These are phyloP conservation scores for Chelonia mydas DNA, from an alignment of 2,797 vertebrate species.

Conservation along the genomic window DNA sequence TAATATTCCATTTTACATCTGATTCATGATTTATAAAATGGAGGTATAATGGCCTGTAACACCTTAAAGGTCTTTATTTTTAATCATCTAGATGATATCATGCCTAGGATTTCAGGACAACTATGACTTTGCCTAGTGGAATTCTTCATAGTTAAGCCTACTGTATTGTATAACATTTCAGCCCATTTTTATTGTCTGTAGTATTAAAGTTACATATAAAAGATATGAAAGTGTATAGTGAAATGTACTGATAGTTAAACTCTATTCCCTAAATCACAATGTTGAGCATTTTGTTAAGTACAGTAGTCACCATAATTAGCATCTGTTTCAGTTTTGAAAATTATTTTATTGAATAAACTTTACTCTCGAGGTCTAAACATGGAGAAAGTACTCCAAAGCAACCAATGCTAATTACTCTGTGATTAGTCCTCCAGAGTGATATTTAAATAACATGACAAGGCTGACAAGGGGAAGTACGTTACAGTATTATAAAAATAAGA, in stretches of 20 bases:
- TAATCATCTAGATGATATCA: not conserved
- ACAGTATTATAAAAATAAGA: constrained; percentile 5
- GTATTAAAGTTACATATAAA: not conserved
- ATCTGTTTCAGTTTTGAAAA: not conserved
- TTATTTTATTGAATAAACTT: not conserved
- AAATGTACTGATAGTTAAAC: not conserved
- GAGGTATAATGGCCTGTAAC: not conserved
- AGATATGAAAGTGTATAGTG: not conserved
- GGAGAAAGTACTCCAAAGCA: constrained; percentile 31
- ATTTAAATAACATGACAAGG: constrained; percentile 48
- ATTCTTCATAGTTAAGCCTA: not conserved
- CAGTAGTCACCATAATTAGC: not conserved
- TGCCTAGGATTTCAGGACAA: not conserved
- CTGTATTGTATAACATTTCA: not conserved
- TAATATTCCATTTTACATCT: not conserved
- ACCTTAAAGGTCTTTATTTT: not conserved
- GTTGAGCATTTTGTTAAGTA: not conserved
- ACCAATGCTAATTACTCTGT: constrained; percentile 44
- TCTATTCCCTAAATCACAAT: not conserved
- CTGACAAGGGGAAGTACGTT: constrained; percentile 44
- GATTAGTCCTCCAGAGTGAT: constrained; percentile 40
- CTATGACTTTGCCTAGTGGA: not conserved
- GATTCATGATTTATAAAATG: not conserved
- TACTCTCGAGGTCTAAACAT: not conserved
- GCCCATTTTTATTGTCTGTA: not conserved